Base-by-base conservation (phyloP, 2,797 vertebrate species). In the Macropodus opercularis region DNA sequence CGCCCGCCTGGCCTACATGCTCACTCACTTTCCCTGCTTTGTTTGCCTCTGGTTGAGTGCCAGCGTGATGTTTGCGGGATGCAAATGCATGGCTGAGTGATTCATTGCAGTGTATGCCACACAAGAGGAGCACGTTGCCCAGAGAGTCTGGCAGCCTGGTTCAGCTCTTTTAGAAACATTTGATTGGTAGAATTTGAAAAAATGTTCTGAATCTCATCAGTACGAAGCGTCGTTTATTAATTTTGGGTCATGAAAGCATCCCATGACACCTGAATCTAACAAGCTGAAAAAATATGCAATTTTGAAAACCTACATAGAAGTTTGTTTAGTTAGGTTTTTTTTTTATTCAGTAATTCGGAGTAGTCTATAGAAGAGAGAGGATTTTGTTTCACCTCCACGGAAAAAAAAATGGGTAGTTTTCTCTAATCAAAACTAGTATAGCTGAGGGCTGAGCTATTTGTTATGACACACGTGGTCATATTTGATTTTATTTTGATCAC, bases 61-160 rank as follows among this genome's bases (percentile, higher is more conserved):
- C 85, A 87, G 69, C 66, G 43, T 80, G 78, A 81, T 86, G 82
- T 87, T 86, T 89, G 82, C 62, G 65, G 69, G 85, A 87, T 86
- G 84, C 85, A 89, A 88, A 87, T 80, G 80, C 81, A 69, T 69
- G 69, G 60, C 75, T 77, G 83, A 80, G 75, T 89, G 83, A 87
- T 86, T 90, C 78, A 83, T 83, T 78, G 63, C 66, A 39, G 39
- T 31, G 66, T 55, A 41, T 64, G 70, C 72, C 83, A 63, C 79
- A 81, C 73, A 61, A 69, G 63, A 69, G 44, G 27, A 75, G 58
- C 75, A 57, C 56, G 69, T 79, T 68, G 69, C 54, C 63, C 18
- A 22, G 48, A 74, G 79, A 76, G 24, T 43, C 46, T 57, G 68
- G 71, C 67, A 80, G 64, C 56, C 63, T 69, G 52, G 55, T 69